phyloP scores from a whole-genome alignment of 2,888 invertebrate genomes.

The Lycia hirtaria region DNA sequence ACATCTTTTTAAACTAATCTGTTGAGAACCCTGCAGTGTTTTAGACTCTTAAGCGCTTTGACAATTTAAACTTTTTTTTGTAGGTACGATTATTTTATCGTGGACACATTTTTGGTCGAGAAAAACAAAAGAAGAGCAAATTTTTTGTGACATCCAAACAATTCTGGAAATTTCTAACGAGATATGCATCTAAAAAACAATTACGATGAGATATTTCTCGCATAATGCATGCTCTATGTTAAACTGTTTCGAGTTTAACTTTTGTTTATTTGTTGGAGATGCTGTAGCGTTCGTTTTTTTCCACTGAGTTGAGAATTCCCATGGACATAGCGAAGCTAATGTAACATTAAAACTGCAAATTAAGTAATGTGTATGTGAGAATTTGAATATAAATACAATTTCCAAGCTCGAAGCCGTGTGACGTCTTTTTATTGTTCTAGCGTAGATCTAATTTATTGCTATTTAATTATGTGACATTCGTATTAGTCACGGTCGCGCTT shows the following conservation, averaged over 20 bases:
- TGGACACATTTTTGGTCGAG: conserved; percentile 13
- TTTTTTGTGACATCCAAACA: conserved; percentile 12
- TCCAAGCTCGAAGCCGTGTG: conserved; percentile 43
- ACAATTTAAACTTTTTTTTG: conserved; percentile 10
- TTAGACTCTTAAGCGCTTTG: conserved; percentile 11
- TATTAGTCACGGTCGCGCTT: conserved; percentile 32
- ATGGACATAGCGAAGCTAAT: conserved; percentile 66
- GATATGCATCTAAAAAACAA: conserved; percentile 35
- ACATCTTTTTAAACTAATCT: conserved; percentile 40
- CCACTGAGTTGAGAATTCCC: conserved; percentile 65
- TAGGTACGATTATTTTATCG: conserved; percentile 2
- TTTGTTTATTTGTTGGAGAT: conserved; percentile 65
- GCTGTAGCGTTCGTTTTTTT: conserved; percentile 50
- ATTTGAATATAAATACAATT: conserved; percentile 46
- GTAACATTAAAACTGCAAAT: conserved; percentile 77
- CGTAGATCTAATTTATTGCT: conserved; percentile 50
- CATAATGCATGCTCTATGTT: conserved; percentile 46
- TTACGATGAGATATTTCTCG: conserved; percentile 31
- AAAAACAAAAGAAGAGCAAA: conserved; percentile 22
- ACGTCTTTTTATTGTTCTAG: conserved; percentile 58
- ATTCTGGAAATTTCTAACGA: conserved; percentile 14
- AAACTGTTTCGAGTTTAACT: conserved; percentile 54
- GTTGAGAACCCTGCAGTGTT: conserved; percentile 37
- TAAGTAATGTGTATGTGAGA: conserved; percentile 80
- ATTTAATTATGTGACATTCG: conserved; percentile 36